phyloP scores from a whole-genome alignment of 2,113 vertebrate species.

The Hippocampus barbouri region DNA sequence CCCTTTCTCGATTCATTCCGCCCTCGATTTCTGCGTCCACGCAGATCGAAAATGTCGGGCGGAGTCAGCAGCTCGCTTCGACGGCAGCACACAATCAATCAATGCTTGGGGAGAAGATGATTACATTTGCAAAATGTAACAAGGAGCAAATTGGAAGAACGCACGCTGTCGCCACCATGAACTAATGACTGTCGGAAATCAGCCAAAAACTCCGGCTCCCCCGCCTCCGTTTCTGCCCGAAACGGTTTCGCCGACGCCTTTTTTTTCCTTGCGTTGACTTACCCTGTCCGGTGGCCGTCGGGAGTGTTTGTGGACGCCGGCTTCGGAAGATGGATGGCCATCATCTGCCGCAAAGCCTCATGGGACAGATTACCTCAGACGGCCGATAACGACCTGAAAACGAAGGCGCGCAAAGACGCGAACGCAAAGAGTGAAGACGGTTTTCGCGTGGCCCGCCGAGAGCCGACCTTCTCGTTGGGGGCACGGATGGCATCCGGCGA shows the following conservation, averaged over 20 bases:
- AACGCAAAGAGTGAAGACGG: conserved; percentile 31
- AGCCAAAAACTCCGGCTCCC: conserved; percentile 47
- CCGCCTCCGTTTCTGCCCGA: conserved; percentile 7
- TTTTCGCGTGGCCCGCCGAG: conserved; percentile 56
- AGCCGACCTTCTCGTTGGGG: conserved; percentile 72
- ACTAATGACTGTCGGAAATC: conserved; percentile 63
- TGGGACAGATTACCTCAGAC: conserved; percentile 69
- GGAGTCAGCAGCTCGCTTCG: no score
- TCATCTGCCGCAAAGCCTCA: conserved; percentile 62
- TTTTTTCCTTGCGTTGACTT: conserved; percentile 25
- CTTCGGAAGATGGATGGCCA: conserved; percentile 65
- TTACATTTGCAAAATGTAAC: no score
- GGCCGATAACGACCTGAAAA: conserved; percentile 54
- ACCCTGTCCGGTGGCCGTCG: conserved; percentile 39
- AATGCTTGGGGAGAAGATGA: no score
- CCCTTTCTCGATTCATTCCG: no score
- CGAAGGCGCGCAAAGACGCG: conserved; percentile 23
- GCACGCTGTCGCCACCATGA: conserved; percentile 54
- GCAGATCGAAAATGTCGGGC: no score
- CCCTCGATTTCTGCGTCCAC: no score
- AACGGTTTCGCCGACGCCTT: conserved; percentile 1
- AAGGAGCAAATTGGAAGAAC: conserved; percentile 33
- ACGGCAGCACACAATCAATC: no score
- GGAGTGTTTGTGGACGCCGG: conserved; percentile 59
- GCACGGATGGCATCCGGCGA: conserved; percentile 67